A percentile compares a stretch with the other conserved stretches of the same genome.
Evolutionary conservation across 2,797 vertebrate genomes (phyloP).

Genomic region (Hephaestus fuliginosus): DNA sequence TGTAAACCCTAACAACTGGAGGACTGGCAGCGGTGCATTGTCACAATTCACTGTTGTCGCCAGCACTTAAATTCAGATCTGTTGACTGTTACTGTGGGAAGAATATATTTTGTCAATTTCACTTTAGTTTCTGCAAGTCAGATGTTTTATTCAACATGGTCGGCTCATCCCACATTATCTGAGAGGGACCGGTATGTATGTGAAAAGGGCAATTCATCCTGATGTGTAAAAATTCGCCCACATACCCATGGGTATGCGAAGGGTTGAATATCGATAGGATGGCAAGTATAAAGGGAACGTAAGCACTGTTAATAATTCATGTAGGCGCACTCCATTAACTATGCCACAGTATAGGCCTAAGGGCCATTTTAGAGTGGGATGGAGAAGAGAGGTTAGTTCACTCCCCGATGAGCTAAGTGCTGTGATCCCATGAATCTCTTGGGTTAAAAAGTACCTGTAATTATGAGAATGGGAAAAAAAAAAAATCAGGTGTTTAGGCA

Average conservation of each 20-base stretch:
- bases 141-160: slow-evolving; percentile 69
- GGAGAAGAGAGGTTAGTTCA: slow-evolving; percentile 71
- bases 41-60: slow-evolving; percentile 62
- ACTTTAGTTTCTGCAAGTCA: slow-evolving; percentile 42
- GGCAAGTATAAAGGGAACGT: slow-evolving; percentile 76
- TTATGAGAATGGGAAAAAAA: slow-evolving; percentile 41
- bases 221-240: slow-evolving; percentile 72
- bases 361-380: slow-evolving; percentile 71
- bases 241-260: slow-evolving; percentile 67
- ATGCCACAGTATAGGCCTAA: slow-evolving; percentile 71
- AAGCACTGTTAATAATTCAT: slow-evolving; percentile 84
- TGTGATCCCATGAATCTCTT: slow-evolving; percentile 63
- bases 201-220: slow-evolving; percentile 64
- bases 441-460: slow-evolving; percentile 64
- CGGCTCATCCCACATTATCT: slow-evolving; percentile 56
- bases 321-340: slow-evolving; percentile 78
- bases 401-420: slow-evolving; percentile 68
- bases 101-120: slow-evolving; percentile 27
- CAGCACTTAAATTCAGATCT: slow-evolving; percentile 51
- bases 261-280: slow-evolving; percentile 79
- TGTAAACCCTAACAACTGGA: slow-evolving; percentile 50
- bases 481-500: slow-evolving; percentile 13
- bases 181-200: slow-evolving; percentile 53
- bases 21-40: slow-evolving; percentile 29
- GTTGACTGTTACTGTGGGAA: slow-evolving; percentile 49